phyloP scores from a whole-genome alignment of 2,797 vertebrate species.

The Rhadinocentrus ornatus region DNA sequence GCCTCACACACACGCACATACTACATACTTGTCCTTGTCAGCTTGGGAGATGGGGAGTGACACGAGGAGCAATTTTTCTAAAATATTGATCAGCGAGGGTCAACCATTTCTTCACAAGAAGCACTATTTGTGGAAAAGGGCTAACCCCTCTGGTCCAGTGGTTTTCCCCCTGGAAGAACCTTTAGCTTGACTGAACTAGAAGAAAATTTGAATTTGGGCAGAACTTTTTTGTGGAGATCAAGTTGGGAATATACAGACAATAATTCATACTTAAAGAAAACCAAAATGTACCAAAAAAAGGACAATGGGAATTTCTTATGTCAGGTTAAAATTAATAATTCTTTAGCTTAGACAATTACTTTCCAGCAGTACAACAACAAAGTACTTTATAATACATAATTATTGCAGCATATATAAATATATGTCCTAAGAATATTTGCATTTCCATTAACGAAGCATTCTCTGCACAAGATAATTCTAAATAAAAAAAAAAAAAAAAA shows the following conservation, averaged over 20 bases:
- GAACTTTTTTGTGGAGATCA: neutral
- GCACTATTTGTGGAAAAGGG: slow-evolving; percentile 73
- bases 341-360: neutral
- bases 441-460: too few species aligned
- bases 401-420: too few species aligned
- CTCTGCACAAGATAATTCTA: too few species aligned
- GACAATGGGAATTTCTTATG: neutral
- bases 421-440: too few species aligned
- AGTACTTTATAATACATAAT: too few species aligned
- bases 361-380: neutral
- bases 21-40: slow-evolving; percentile 56
- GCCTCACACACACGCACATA: slow-evolving; percentile 35
- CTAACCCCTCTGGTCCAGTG: slow-evolving; percentile 39
- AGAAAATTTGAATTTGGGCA: slow-evolving; percentile 21
- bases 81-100: slow-evolving; percentile 85
- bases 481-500: too few species aligned
- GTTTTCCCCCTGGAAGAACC: slow-evolving; percentile 51
- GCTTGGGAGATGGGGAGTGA: slow-evolving; percentile 70
- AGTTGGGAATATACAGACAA: slow-evolving; percentile 1
- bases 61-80: slow-evolving; percentile 79
- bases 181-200: slow-evolving; percentile 31
- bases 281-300: neutral
- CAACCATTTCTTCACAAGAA: slow-evolving; percentile 77
- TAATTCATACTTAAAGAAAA: neutral
- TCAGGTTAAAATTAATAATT: neutral